Evolutionary conservation across 2,113 vertebrate genomes (phyloP), one percentile per base, ranked within the genome.

Genomic region (Lathamus discolor): DNA sequence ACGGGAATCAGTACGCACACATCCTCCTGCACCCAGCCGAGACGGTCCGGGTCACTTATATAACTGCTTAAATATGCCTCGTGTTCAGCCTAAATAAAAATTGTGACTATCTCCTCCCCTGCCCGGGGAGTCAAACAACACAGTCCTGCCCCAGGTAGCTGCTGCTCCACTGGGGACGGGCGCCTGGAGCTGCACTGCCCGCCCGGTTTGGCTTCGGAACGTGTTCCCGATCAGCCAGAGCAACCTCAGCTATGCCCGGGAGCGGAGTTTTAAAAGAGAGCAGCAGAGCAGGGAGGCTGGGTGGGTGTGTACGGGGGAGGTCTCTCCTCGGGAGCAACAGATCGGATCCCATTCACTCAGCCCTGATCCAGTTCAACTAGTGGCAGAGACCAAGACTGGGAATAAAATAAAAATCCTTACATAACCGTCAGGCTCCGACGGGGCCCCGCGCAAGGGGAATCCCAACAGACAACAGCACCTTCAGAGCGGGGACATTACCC

Each of bases 321-420:
- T 74, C 81, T 80, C 90, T 64, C 27, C 39, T 79, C 55, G 63
- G 13, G 20, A 88, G 52, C 10, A 15, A 81, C 57, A 2, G 51
- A 92, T 85, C 64, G 5, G 57, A 74, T 93, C 79, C 93, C 90
- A 95, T 94, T 96, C 88, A 96, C 89, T 70, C 91, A 66, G 82
- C 62, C 73, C 4, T 25, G 92, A 96, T 94, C 87, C 97, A 96
- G 88, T 96, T 96, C 96, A 97, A 98, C 97, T 96, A 91, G 95
- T 97, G 88, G 96, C 86, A 94, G 95, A 93, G 94, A 85, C 69
- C 79, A 80, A 95, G 93, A 86, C 91, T 35, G 82, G 88, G 92
- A 97, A 96, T 96, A 97, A 96, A 92, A 96, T 83, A 93, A 87
- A 95, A 96, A 95, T 93, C 97, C 96, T 96, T 96, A 96, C 86